Evolutionary conservation across 2,797 vertebrate genomes (phyloP).

Genomic region (Phoebastria nigripes): DNA sequence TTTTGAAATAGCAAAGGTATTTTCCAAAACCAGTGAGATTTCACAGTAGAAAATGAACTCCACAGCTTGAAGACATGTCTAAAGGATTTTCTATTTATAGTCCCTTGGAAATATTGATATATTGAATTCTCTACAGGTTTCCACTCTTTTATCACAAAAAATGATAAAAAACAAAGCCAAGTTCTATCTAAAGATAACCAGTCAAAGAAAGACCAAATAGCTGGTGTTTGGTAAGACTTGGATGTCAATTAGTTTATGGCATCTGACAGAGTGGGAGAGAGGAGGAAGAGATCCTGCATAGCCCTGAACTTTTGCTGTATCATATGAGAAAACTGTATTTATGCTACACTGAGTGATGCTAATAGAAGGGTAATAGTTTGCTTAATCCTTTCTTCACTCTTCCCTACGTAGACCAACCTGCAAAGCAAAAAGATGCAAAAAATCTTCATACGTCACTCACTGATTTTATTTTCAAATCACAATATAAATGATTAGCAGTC

Average conservation of each 20-base stretch:
- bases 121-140: not conserved
- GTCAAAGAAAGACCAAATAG: not conserved
- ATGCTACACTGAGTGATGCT: not conserved
- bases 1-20: not conserved
- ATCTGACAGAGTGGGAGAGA: not conserved
- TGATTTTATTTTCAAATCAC: not conserved
- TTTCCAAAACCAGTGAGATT: not conserved
- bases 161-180: not conserved
- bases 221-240: not conserved
- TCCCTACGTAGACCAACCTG: not conserved
- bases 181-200: not conserved
- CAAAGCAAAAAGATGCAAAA: not conserved
- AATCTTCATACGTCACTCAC: not conserved
- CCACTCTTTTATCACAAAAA: not conserved
- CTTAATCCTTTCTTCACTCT: not conserved
- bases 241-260: not conserved
- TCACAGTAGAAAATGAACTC: not conserved
- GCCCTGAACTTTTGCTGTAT: not conserved
- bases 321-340: not conserved
- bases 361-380: not conserved
- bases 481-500: not conserved
- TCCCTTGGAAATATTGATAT: not conserved
- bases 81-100: not conserved
- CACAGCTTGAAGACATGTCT: not conserved
- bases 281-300: not conserved